A percentile compares a stretch with the other conserved stretches of the same genome.
Evolutionary conservation across 2,888 invertebrate genomes (phyloP).

Genomic region (Ceriagrion tenellum): DNA sequence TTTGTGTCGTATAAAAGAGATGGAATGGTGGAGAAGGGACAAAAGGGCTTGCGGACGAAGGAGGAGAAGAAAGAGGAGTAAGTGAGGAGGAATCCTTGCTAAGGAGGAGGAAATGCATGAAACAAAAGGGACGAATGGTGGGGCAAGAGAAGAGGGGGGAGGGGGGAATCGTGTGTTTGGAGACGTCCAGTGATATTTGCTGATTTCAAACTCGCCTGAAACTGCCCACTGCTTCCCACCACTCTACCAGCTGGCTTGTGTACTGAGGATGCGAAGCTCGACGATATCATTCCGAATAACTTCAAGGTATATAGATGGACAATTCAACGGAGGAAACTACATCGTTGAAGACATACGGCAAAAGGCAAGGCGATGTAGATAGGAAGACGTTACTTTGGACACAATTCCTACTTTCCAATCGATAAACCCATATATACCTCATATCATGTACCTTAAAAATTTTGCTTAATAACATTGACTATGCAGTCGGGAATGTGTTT

Average conservation of each 20-base stretch:
- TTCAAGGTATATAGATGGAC: no score
- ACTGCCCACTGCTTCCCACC: background rate
- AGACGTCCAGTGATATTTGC: background rate
- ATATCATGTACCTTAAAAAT: no score
- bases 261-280: no score
- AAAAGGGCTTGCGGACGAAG: background rate
- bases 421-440: background rate
- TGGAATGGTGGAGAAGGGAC: background rate
- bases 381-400: background rate
- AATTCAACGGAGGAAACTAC: no score
- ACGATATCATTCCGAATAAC: no score
- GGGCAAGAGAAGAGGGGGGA: background rate
- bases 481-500: no score
- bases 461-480: no score
- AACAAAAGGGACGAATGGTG: background rate
- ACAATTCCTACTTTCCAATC: background rate
- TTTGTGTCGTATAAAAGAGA: constrained; percentile 38
- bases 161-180: background rate
- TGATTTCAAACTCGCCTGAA: background rate
- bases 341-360: no score
- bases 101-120: constrained; percentile 10
- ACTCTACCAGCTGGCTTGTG: background rate
- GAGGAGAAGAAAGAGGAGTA: background rate
- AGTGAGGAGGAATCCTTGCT: background rate
- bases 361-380: no score